These are phyloP conservation scores for Clarias magur DNA, from an alignment of 2,113 vertebrate species.

Conservation along the genomic window DNA sequence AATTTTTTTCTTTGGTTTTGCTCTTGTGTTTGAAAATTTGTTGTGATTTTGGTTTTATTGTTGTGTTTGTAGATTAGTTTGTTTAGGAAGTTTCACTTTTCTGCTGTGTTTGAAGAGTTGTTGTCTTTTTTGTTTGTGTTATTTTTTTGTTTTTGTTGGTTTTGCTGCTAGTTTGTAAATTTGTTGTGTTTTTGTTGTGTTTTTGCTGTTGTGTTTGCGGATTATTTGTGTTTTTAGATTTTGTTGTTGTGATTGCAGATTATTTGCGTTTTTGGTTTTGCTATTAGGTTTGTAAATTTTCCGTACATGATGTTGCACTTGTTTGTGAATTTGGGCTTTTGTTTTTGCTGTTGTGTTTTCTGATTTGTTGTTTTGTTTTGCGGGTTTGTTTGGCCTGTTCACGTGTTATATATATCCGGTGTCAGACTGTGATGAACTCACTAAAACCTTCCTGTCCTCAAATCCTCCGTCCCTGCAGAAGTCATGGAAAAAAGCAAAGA, in stretches of 20 bases:
- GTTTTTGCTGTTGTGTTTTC: not conserved
- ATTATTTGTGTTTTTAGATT: not conserved
- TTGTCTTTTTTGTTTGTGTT: not conserved
- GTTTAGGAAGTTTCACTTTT: too few relatives aligned
- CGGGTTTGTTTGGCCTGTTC: not conserved
- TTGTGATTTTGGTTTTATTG: not conserved
- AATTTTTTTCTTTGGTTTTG: not conserved
- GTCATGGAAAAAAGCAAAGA: conserved; percentile 5
- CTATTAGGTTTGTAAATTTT: not conserved
- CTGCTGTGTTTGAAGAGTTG: not conserved
- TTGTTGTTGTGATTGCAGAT: not conserved
- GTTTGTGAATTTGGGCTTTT: not conserved
- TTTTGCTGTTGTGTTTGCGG: not conserved
- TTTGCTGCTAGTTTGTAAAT: not conserved
- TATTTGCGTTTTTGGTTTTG: not conserved
- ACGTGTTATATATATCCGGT: not conserved
- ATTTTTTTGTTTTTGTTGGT: not conserved
- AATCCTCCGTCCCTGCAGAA: not conserved
- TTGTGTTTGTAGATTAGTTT: not conserved
- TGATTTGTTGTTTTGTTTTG: not conserved
- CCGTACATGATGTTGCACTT: too few relatives aligned
- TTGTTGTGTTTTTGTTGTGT: not conserved
- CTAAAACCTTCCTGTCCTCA: not conserved
- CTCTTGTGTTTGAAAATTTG: not conserved
- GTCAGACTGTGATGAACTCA: not conserved